These are phyloP conservation scores for Rhinichthys osculus DNA, from an alignment of 2,797 vertebrate genomes.

Conservation along the genomic window DNA sequence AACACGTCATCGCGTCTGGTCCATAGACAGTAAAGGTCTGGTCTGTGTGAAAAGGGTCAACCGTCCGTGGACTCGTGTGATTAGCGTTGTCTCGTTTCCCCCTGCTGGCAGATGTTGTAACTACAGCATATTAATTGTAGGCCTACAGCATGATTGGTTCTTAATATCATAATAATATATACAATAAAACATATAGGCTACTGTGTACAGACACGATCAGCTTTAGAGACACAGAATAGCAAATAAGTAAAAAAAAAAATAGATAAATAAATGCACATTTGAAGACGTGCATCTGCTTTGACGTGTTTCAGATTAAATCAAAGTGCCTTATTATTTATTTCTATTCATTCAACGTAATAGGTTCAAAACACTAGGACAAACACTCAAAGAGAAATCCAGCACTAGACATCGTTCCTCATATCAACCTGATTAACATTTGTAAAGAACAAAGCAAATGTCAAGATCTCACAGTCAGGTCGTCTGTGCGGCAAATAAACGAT, in stretches of 20 bases:
- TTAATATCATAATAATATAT: not conserved
- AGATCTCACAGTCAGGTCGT: constrained; percentile 2
- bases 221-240: not conserved
- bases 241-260: too few relatives aligned
- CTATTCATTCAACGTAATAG: not conserved
- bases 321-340: not conserved
- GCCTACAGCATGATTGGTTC: not conserved
- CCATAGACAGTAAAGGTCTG: too few relatives aligned
- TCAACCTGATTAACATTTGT: constrained; percentile 48
- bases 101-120: not conserved
- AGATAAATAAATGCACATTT: not conserved
- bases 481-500: not conserved
- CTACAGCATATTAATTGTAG: not conserved
- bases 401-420: not conserved
- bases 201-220: not conserved
- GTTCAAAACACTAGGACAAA: constrained; percentile 5
- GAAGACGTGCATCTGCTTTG: not conserved
- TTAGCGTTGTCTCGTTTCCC: not conserved
- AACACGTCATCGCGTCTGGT: too few relatives aligned
- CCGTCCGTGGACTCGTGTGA: too few relatives aligned
- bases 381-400: not conserved
- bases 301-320: not conserved
- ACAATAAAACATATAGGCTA: not conserved
- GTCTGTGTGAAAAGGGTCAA: too few relatives aligned
- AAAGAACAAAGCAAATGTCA: constrained; percentile 46